These are phyloP conservation scores for Pimephales promelas DNA, from an alignment of 2,113 vertebrate genomes.

Conservation along the genomic window DNA sequence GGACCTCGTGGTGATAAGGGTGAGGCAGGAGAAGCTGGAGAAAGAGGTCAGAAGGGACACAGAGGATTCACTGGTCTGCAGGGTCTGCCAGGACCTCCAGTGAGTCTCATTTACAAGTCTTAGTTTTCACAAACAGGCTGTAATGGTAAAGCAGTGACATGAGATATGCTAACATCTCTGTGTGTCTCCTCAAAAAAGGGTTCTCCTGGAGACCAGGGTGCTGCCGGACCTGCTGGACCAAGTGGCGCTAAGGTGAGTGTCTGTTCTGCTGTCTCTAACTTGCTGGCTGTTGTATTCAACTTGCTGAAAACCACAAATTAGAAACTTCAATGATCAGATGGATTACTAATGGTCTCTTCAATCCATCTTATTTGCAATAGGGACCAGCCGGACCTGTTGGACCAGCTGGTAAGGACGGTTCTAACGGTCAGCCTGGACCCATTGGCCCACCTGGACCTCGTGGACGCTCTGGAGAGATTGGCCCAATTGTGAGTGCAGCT, in stretches of 20 bases:
- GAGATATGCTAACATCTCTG: not conserved
- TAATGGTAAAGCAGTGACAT: not conserved
- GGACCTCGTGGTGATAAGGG: conserved; percentile 97
- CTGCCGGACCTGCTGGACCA: conserved; percentile 87
- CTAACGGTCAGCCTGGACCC: conserved; percentile 87
- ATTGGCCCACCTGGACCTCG: conserved; percentile 94
- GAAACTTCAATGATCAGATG: not conserved
- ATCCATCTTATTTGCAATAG: conserved; percentile 66
- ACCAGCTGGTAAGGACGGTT: conserved; percentile 92
- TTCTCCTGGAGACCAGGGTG: conserved; percentile 88
- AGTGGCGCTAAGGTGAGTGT: conserved; percentile 83
- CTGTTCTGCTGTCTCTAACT: no score
- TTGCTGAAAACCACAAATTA: not conserved
- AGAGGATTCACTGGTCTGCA: conserved; percentile 97
- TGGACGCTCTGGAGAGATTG: conserved; percentile 91
- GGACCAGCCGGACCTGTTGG: conserved; percentile 89
- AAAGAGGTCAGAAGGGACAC: conserved; percentile 95
- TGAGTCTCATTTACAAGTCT: conserved; percentile 73
- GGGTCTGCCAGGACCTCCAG: conserved; percentile 94
- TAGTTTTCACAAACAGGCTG: not conserved
- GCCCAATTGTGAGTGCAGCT: conserved; percentile 82
- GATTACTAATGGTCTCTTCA: not conserved
- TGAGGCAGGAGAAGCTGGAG: conserved; percentile 90
- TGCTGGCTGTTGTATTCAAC: not conserved
- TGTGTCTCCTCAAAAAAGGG: conserved; percentile 74